Base-by-base conservation (phyloP, 2,113 vertebrate species). In the Trematocara unimaculatum region DNA sequence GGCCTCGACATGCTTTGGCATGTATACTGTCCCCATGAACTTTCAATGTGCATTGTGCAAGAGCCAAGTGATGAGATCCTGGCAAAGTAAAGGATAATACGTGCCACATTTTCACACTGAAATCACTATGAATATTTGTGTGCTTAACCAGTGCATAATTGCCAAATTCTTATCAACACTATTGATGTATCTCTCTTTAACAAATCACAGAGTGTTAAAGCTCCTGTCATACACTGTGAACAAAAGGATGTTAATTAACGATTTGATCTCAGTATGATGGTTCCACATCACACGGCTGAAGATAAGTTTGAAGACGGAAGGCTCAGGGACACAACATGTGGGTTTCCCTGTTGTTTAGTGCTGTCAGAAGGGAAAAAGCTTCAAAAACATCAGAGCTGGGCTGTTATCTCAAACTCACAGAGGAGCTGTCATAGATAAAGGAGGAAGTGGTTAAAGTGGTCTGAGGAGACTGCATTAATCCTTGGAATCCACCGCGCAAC, bases 401-500 rank as follows among this genome's bases (percentile, higher is more conserved):
- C 85, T 87, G 92, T 93, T 94, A 95, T 94, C 94, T 91, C n/a
- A 0, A 23, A n/a, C 54, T 90, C 87, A 49, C 31, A 8, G 56
- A 88, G 86, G 84, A 91, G 89, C 91, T 83, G 89, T 89, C 40
- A 55, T 1, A 94, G 94, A 95, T 93, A 93, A 90, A 91, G 84
- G 70, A 93, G 93, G 94, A 94, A 95, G 94, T 93, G 84, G 89
- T 93, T 91, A 20, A 90, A 94, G 91, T 91, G 89, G 88, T 91
- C 83, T 20, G 20, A 87, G 84, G 82, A 62, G 8, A 87, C n/a
- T 29, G 80, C 40, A 38, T 87, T 86, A 72, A 81, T 84, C 88
- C 62, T 70, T 2, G 31, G 82, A 84, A 94, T 82, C 85, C 84
- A 74, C 77, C 87, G n/a, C 70, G 79, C 89, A 55, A 77, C 35